Evolutionary conservation across 2,888 invertebrate genomes (phyloP), one percentile per base, ranked within the genome.

Genomic region (Seladonia tumulorum): DNA sequence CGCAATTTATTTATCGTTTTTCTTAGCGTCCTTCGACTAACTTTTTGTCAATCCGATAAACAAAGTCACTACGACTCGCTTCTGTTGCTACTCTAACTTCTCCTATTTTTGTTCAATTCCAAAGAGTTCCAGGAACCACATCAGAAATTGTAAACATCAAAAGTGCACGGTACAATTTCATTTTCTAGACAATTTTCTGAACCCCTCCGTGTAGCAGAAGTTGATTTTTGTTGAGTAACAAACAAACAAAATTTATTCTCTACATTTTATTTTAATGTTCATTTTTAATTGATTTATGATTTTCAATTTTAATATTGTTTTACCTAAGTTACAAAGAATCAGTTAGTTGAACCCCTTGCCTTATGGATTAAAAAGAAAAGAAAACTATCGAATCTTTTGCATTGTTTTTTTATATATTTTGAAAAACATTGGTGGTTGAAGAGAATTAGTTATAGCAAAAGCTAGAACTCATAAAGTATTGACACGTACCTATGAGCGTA

Each of bases 391-490:
- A 45, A 45, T 45, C 10, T 45, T 45, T 45, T 45, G 10, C 45
- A 2, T 12, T 35, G 35, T 35, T 35, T 35, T 35, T 35, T 35
- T 35, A 35, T 35, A 35, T 35, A 35, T 35, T 35, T 35, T 35
- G 35, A 35, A 35, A 35, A 35, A 35, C 35, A 35, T 35, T 4
- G 35, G 5, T 35, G 16, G 29, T 63, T 12, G 63, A 57, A 8
- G 63, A 74, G n/a, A 25, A 42, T 68, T 16, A 3, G 76, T 77
- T 29, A 57, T 66, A 87, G 94, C 94, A 94, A 93, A 94, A 93
- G 87, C 93, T 94, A 94, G 93, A 94, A 92, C 93, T 92, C 80
- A 85, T 91, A 91, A 89, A 90, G 83, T 89, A n/a, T 71, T 42
- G 79, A 70, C 1, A 7, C 82, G 39, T 76, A 80, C 83, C 87